Evolutionary conservation across 2,797 vertebrate species (phyloP).

Genomic region (Cygnus olor): DNA sequence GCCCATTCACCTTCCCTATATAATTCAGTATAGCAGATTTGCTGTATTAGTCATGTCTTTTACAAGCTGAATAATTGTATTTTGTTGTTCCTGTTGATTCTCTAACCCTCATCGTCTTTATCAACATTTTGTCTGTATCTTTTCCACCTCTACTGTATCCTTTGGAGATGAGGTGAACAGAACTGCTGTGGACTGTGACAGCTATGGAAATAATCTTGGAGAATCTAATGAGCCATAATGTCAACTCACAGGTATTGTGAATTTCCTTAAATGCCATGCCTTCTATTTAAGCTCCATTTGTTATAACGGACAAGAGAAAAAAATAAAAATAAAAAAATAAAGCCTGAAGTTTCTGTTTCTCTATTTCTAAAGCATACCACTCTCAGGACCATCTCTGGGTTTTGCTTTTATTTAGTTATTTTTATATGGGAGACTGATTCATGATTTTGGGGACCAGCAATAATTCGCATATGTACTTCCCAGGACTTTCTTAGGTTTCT

Average conservation of each 20-base stretch:
- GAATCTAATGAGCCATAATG: background rate
- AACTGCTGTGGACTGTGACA: background rate
- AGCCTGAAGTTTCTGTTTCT: background rate
- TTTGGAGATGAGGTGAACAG: background rate
- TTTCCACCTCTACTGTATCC: background rate
- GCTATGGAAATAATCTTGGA: background rate
- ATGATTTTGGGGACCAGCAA: background rate
- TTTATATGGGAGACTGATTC: background rate
- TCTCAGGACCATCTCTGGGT: background rate
- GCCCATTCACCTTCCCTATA: background rate
- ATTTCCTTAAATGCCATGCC: background rate
- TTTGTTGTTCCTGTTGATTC: background rate
- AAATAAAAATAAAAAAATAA: background rate
- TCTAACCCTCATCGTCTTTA: background rate
- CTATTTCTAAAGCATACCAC: background rate
- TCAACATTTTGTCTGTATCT: background rate
- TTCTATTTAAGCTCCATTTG: background rate
- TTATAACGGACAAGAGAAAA: background rate
- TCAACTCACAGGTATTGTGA: background rate
- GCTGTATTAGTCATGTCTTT: background rate
- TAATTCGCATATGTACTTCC: background rate
- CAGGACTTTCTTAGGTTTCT: background rate
- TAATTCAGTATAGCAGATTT: background rate
- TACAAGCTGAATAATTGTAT: background rate
- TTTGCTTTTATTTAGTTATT: background rate